Base-by-base conservation (phyloP, 1,140 invertebrate species). In the Gryllus bimaculatus region DNA sequence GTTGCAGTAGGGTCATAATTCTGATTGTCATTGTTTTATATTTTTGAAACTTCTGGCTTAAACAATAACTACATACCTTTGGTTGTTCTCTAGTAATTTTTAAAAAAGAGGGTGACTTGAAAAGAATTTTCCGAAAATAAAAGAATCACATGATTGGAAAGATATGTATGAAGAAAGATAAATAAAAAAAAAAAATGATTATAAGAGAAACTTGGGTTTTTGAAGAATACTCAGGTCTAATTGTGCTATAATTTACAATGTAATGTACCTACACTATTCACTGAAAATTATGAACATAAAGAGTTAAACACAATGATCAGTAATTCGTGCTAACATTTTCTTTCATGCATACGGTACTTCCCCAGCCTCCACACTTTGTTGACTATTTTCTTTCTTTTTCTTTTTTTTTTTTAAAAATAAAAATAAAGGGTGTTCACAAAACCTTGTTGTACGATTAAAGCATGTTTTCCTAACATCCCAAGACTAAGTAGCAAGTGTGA, bases 101-200 rank as follows among this genome's bases (percentile, higher is more conserved):
- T 39, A 18, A 66, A 10, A 66, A 66, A 66, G 18, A 66, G 10
- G 54, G 54, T 7, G 54, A 66, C 54, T 66, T 66, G 18, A 66
- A 66, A 66, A 66, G 54, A 18, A 66, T 13, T 18, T 66, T 66
- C 54, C 18, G 7, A 66, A 66, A 18, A 66, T 13, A 66, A 13
- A 66, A 66, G 54, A 66, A 13, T 66, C 54, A 10, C 10, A 66
- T 13, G 54, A 18, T 66, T 66, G 54, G 7, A 66, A 66, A 66
- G 10, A 66, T 10, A 66, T 66, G 54, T 66, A 66, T 66, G 54
- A 66, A 66, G 54, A 66, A 66, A 18, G 54, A 66, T 13, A 66
- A 66, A 66, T 66, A 66, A 66, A 66, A 66, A 66, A 66, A 66
- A 66, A 66, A 66, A 13, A 66, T 66, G 54, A 66, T 66, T 66